These are phyloP conservation scores for Oenanthe melanoleuca DNA, from an alignment of 2,113 vertebrate species.

Conservation along the genomic window DNA sequence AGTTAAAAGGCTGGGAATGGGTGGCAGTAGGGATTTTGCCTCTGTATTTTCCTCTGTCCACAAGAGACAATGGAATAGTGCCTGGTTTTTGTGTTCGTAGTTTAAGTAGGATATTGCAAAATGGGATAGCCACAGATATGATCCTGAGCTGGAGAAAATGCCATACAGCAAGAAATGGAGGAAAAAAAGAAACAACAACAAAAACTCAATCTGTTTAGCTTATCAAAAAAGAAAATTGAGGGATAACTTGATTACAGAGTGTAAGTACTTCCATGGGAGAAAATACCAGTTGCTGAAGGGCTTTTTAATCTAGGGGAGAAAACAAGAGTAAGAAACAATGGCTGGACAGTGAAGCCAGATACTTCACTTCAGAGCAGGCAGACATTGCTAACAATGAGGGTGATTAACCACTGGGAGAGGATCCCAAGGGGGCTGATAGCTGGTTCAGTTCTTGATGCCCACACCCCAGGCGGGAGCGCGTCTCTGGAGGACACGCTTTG, in stretches of 20 bases:
- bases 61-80: slow-evolving; percentile 35
- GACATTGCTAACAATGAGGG: slow-evolving; percentile 47
- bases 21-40: slow-evolving; percentile 6
- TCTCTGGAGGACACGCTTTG: slow-evolving; percentile 10
- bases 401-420: slow-evolving; percentile 47
- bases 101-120: slow-evolving; percentile 64
- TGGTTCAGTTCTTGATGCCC: background rate
- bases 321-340: slow-evolving; percentile 58
- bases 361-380: slow-evolving; percentile 52
- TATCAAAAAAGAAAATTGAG: slow-evolving; percentile 35
- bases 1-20: slow-evolving; percentile 18
- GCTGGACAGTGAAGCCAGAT: slow-evolving; percentile 56
- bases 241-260: slow-evolving; percentile 41
- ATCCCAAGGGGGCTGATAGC: slow-evolving; percentile 27
- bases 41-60: slow-evolving; percentile 10
- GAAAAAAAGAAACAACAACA: background rate
- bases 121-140: slow-evolving; percentile 44
- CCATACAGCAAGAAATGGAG: background rate
- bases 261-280: slow-evolving; percentile 48
- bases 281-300: slow-evolving; percentile 63
- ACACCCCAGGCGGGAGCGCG: background rate
- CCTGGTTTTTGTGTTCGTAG: slow-evolving; percentile 55
- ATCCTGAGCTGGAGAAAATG: slow-evolving; percentile 50
- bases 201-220: slow-evolving; percentile 13
- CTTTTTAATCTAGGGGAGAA: slow-evolving; percentile 62